Evolutionary conservation across 1,140 invertebrate species (phyloP).

Genomic region (Polypedilum vanderplanki): DNA sequence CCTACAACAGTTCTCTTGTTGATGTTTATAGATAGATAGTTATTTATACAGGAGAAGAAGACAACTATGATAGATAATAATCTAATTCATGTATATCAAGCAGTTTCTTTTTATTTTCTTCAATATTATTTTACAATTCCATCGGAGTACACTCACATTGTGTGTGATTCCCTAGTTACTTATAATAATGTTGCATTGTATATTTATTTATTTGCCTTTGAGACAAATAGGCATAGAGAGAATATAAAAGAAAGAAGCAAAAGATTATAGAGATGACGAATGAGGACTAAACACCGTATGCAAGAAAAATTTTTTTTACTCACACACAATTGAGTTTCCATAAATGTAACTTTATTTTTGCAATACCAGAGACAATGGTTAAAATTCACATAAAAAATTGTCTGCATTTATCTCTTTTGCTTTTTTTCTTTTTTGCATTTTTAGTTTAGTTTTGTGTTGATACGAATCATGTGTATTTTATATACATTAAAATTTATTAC

Average conservation of each 20-base stretch:
- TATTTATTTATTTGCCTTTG: slow-evolving; percentile 16
- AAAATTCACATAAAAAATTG: slow-evolving; percentile 25
- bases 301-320: neutral
- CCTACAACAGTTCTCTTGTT: no score
- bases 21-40: neutral
- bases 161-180: slow-evolving; percentile 16
- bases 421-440: neutral
- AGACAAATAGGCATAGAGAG: slow-evolving; percentile 6
- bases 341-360: neutral
- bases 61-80: slow-evolving; percentile 14
- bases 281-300: neutral
- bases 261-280: slow-evolving; percentile 28
- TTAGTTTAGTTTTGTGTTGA: slow-evolving; percentile 3
- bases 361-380: neutral
- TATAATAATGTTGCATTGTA: slow-evolving; percentile 19
- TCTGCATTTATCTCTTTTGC: slow-evolving; percentile 1
- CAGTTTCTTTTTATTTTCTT: neutral
- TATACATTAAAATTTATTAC: slow-evolving; percentile 23
- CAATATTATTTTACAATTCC: neutral
- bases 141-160: neutral
- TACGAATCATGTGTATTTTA: slow-evolving; percentile 24
- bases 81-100: slow-evolving; percentile 1
- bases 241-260: no score
- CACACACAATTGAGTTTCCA: slow-evolving; percentile 13
- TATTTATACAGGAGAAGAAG: slow-evolving; percentile 3